These are phyloP conservation scores for Parnassius smintheus DNA, from an alignment of 2,888 invertebrate genomes.

Conservation along the genomic window DNA sequence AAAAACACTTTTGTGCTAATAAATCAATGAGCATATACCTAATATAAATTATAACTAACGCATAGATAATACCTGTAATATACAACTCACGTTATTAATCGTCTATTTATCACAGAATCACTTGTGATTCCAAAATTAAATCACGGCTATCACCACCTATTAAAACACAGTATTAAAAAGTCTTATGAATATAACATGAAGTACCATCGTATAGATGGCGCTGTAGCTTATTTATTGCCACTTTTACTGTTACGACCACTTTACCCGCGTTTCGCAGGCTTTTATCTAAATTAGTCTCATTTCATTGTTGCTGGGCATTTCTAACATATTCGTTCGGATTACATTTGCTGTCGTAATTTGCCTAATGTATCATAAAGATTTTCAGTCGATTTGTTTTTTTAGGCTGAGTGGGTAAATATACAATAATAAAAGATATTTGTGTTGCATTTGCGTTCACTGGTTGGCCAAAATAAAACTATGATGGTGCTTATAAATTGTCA, in stretches of 20 bases:
- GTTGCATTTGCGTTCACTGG: constrained; percentile 16
- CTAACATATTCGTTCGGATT: constrained; percentile 56
- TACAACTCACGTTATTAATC: too few relatives aligned
- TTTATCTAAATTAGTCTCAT: constrained; percentile 69
- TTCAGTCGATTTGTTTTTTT: constrained; percentile 48
- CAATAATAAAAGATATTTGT: too few relatives aligned
- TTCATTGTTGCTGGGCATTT: constrained; percentile 47
- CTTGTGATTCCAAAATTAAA: constrained; percentile 51
- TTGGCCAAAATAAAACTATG: constrained; percentile 21
- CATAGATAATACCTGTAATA: too few relatives aligned
- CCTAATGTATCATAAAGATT: constrained; percentile 61
- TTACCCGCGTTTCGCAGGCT: constrained; percentile 60
- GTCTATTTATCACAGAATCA: background rate
- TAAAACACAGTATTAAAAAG: constrained; percentile 31
- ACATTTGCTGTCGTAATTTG: constrained; percentile 55
- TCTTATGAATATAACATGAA: constrained; percentile 69
- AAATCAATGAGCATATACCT: too few relatives aligned
- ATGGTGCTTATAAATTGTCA: background rate
- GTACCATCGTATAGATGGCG: constrained; percentile 59
- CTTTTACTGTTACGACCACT: constrained; percentile 63
- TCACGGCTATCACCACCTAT: constrained; percentile 73
- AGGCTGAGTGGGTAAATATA: constrained; percentile 44
- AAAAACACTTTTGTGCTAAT: too few relatives aligned
- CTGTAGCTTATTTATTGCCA: constrained; percentile 59
- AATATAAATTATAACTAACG: too few relatives aligned